Evolutionary conservation across 2,888 invertebrate genomes (phyloP).

Genomic region (Periphyllus acericola): DNA sequence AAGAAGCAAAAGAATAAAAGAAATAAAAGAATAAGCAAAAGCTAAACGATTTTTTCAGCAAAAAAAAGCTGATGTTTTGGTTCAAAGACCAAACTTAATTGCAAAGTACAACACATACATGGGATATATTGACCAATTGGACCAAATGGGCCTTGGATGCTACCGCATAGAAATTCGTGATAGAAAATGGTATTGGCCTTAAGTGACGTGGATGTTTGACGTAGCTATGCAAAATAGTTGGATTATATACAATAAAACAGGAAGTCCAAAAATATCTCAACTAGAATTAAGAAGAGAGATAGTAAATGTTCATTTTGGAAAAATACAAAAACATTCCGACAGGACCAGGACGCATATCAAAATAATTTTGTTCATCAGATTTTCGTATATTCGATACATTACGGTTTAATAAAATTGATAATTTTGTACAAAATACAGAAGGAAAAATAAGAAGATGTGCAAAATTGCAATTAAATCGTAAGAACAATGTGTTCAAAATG

Average conservation of each 20-base stretch:
- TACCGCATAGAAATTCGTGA: conserved; percentile 63
- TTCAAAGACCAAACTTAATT: conserved; percentile 62
- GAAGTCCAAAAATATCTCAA: too few relatives aligned
- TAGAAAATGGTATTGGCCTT: conserved; percentile 64
- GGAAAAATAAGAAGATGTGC: too few relatives aligned
- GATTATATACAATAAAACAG: too few relatives aligned
- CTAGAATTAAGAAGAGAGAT: conserved; percentile 28
- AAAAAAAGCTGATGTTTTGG: conserved; percentile 60
- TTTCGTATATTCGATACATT: not conserved
- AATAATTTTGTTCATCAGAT: not conserved
- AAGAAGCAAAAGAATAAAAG: too few relatives aligned
- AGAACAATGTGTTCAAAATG: not conserved
- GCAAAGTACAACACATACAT: conserved; percentile 64
- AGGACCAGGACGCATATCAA: not conserved
- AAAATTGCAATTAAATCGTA: too few relatives aligned
- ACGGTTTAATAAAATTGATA: not conserved
- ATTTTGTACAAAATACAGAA: not conserved
- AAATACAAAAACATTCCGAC: conserved; percentile 36
- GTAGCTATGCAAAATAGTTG: conserved; percentile 30
- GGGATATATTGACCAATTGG: conserved; percentile 64
- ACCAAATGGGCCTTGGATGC: conserved; percentile 64
- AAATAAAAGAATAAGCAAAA: too few relatives aligned
- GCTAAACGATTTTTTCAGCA: conserved; percentile 53
- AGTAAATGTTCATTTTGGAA: conserved; percentile 31
- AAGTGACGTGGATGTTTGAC: conserved; percentile 49